Conservation (phyloP, 2,113 vertebrate species). For the Macrotis lagotis region DNA sequence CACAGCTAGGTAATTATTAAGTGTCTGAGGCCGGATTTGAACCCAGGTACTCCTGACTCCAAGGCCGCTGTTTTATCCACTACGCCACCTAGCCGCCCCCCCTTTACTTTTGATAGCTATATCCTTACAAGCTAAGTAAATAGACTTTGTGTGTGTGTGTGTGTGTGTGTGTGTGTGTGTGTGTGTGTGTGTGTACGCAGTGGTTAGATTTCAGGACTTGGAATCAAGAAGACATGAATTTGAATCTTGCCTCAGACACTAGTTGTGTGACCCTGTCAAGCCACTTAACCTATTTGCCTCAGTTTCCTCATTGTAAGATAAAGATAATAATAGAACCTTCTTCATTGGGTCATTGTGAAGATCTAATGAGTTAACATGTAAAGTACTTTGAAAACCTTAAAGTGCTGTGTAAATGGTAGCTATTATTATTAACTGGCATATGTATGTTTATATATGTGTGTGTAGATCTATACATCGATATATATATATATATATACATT, state of each 20-base stretch:
- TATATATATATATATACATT: too few relatives aligned
- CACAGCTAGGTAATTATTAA: too few relatives aligned
- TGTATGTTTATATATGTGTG: background rate
- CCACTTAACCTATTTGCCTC: background rate
- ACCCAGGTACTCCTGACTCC: too few relatives aligned
- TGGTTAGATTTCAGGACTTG: background rate
- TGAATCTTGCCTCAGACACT: background rate
- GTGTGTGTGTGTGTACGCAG: background rate
- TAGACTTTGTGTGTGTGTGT: background rate
- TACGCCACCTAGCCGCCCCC: too few relatives aligned
- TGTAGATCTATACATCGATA: too few relatives aligned
- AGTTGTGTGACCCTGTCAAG: background rate
- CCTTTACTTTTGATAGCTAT: too few relatives aligned
- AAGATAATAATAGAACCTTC: background rate
- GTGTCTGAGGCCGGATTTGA: too few relatives aligned
- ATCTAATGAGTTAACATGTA: background rate
- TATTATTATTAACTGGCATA: background rate
- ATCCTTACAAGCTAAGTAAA: background rate
- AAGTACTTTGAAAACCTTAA: background rate
- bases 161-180: too few relatives aligned
- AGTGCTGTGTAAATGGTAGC: background rate
- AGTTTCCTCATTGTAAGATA: background rate
- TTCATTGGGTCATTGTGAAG: background rate
- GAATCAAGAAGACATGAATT: background rate
- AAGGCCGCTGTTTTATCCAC: too few relatives aligned